Evolutionary conservation across 2,888 invertebrate genomes (phyloP), one percentile per base, ranked within the genome.

Genomic region (Hymenopus coronatus): DNA sequence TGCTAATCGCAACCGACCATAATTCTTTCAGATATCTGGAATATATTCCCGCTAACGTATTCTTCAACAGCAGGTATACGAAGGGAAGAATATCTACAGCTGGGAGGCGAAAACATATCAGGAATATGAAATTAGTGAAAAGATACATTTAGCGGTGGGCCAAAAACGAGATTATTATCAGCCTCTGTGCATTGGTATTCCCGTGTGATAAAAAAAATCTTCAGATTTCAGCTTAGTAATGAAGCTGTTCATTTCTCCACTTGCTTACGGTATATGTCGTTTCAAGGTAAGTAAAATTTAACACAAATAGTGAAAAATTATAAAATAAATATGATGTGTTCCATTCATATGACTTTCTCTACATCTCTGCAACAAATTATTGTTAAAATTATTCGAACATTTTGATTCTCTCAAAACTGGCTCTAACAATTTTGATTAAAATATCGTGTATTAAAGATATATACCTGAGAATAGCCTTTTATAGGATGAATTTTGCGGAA

Each of bases 281-380:
- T n/a, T n/a, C n/a, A n/a, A n/a, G n/a, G n/a, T 33, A 40, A 12
- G 40, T 2, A 40, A 12, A 40, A 40, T 40, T 0, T 8, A 4
- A 8, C 6, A 4, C 6, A 8, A 1, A 4, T 8, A 4, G n/a
- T n/a, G n/a, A n/a, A n/a, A n/a, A n/a, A n/a, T n/a, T 4, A 8
- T 33, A 33, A 8, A 1, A 8, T 33, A 33, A 0, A 33, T 4
- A 8, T 33, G 8, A 0, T 0, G 3, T 33, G 8, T n/a, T n/a
- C n/a, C 6, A 8, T 6, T 33, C 33, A 33, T 1, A 8, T 7
- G 33, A 8, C 8, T 8, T 8, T 0, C 8, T 33, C 33, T 4
- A 33, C 6, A 7, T 8, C 8, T 33, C 7, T 33, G 8, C 33
- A 33, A 33, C n/a, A n/a, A n/a, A n/a, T n/a, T n/a, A n/a, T n/a